Base-by-base conservation (phyloP, 2,113 vertebrate species). In the Myocastor coypus region DNA sequence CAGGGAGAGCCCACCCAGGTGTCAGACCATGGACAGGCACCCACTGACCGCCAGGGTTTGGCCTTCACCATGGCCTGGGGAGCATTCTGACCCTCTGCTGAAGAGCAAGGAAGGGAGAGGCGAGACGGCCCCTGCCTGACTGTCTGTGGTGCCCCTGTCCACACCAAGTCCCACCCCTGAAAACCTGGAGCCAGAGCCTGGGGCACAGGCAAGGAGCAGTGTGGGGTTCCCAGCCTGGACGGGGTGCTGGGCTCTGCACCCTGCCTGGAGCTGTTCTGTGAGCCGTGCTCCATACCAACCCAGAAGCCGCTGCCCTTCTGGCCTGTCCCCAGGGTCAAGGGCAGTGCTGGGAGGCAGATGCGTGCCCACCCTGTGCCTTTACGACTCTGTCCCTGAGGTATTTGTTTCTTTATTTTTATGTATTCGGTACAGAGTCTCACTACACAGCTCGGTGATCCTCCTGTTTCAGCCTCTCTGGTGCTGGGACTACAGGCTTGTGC, bases 331-430 rank as follows among this genome's bases (percentile, higher is more conserved):
- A 50, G 78, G 83, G 89, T 73, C 50, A 64, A 80, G 87, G 89
- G 80, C 17, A 78, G 66, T 20, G 78, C 73, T 81, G 0, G 4
- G 85, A 96, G 85, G 73, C 68, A 69, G 0, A 0, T 37, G 55
- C 3, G 0, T 4, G 12, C 78, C n/a, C 3, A 8, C 0, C 12
- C 0, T 0, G 11, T 13, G 20, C 37, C 22, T 32, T n/a, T 30
- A 37, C 19, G 1, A 37, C 9, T 12, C 83, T 32, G 34, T 52
- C 61, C 78, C 82, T 0, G 0, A 7, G 68, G 40, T 57, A 68
- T 66, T 57, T 57, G 12, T 52, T 52, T 7, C 17, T 57, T 57
- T 57, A 57, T 57, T 57, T 57, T 57, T 57, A 19, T 19, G 55
- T 57, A 17, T 57, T 57, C 19, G 55, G 55, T 57, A 57, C 55